Conservation (phyloP, 1,140 invertebrate species). For the Trichonephila clavata region DNA sequence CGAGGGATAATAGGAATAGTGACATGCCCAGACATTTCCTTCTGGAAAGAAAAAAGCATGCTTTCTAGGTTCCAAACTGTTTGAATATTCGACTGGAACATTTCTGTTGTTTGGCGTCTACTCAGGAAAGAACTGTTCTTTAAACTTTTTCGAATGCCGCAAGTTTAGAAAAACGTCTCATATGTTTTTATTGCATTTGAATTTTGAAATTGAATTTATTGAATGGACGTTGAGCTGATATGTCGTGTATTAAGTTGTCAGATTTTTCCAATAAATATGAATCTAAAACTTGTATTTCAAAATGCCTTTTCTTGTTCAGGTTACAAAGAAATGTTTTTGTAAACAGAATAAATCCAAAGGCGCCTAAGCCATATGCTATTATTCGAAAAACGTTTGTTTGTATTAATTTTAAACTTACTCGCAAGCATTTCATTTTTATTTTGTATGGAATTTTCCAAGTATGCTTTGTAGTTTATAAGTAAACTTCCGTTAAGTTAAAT, state of each 20-base stretch:
- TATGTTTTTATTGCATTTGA: not conserved
- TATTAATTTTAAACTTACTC: too few species aligned
- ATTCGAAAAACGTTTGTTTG: too few species aligned
- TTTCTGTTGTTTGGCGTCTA: not conserved
- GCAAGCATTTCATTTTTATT: too few species aligned
- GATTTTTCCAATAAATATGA: not conserved
- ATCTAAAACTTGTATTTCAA: too few species aligned
- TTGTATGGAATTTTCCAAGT: too few species aligned
- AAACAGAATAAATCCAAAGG: too few species aligned
- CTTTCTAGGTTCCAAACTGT: not conserved
- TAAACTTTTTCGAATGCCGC: not conserved
- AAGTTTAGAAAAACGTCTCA: not conserved
- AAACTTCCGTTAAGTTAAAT: too few species aligned
- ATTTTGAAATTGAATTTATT: not conserved
- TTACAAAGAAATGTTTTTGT: too few species aligned
- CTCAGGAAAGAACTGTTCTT: not conserved
- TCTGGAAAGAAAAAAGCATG: conserved; percentile 11
- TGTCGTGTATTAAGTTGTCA: not conserved
- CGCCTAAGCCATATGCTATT: too few species aligned
- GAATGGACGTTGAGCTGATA: not conserved
- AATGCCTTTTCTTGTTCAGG: too few species aligned
- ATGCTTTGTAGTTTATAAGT: too few species aligned
- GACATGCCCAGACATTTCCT: conserved; percentile 65
- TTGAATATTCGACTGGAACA: conserved; percentile 31
- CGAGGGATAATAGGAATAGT: conserved; percentile 59